phyloP scores from a whole-genome alignment of 2,797 vertebrate genomes.

The Tolypeutes matacus region DNA sequence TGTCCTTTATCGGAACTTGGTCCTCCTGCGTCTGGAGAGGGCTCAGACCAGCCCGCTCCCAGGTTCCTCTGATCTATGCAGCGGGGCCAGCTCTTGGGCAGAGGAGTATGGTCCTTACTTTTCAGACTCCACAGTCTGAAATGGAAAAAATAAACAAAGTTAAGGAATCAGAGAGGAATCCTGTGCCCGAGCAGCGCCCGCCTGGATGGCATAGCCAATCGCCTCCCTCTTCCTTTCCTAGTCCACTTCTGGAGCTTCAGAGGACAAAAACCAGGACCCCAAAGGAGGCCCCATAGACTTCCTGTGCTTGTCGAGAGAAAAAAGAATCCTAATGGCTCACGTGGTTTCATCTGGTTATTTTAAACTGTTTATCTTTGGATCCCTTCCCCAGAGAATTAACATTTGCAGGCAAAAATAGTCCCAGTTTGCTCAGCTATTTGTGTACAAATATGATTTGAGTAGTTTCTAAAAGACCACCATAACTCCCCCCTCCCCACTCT shows the following conservation, averaged over 20 bases:
- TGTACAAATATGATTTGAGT: slow-evolving; percentile 14
- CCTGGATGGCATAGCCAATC: no score
- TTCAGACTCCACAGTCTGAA: background rate
- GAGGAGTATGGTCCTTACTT: background rate
- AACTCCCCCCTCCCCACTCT: background rate
- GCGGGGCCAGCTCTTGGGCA: background rate
- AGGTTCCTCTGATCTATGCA: background rate
- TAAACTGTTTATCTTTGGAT: slow-evolving; percentile 64
- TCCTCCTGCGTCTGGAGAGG: background rate
- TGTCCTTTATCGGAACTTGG: background rate
- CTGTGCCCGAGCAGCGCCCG: background rate
- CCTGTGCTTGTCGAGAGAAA: background rate
- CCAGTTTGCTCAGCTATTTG: slow-evolving; percentile 19
- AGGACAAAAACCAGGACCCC: background rate
- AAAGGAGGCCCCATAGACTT: background rate
- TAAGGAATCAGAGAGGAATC: background rate
- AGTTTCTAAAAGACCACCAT: slow-evolving; percentile 20
- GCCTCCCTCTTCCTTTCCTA: background rate
- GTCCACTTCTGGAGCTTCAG: background rate
- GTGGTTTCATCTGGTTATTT: slow-evolving; percentile 49
- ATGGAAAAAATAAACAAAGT: background rate
- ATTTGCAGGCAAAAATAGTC: slow-evolving; percentile 25
- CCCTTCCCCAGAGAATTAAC: slow-evolving; percentile 33
- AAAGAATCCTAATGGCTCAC: background rate
- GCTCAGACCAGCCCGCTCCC: background rate